Base-by-base conservation (phyloP, 2,113 vertebrate species). In the Mixornis gularis region DNA sequence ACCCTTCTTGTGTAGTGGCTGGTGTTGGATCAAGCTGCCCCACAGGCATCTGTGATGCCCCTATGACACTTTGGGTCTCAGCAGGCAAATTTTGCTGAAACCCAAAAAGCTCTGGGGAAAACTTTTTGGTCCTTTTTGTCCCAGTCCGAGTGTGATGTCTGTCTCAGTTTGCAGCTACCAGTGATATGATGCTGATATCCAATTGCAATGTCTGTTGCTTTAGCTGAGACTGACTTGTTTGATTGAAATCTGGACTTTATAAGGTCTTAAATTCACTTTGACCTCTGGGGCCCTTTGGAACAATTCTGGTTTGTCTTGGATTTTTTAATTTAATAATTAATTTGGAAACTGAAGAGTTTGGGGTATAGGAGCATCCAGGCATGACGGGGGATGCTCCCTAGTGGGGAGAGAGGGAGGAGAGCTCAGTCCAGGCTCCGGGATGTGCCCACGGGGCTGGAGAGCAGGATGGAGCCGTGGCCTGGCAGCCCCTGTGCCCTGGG, bases 201-300 rank as follows among this genome's bases (percentile, higher is more conserved):
- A 58, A 1, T 20, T 32, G 29, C 20, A 7, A 5, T 0, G 0
- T 58, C 0, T 0, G 41, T 41, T 52, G 55, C 8, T 27, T 49
- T 46, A 65, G 44, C 34, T 11, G 24, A 14, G 32, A 32, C 38
- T 52, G 21, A 79, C 43, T 53, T 6, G 1, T 53, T 69, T 4
- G 6, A 19, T 6, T n/a, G 34, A 89, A 91, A 53, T 93, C 70
- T 83, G 69, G 48, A 48, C 30, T 52, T 95, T 41, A 8, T 59
- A 65, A 78, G 85, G 52, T 62, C 84, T 90, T 85, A 73, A 95
- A 89, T 95, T 83, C 7, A 9, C 32, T 65, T 82, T 92, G 92
- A 95, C 87, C 44, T 91, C 72, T 52, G 17, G 43, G 89, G 69
- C 87, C 65, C 53, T 90, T 92, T 4, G 2, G 89, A 96, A 94